phyloP scores from a whole-genome alignment of 2,888 invertebrate species.

The Sipha maydis region DNA sequence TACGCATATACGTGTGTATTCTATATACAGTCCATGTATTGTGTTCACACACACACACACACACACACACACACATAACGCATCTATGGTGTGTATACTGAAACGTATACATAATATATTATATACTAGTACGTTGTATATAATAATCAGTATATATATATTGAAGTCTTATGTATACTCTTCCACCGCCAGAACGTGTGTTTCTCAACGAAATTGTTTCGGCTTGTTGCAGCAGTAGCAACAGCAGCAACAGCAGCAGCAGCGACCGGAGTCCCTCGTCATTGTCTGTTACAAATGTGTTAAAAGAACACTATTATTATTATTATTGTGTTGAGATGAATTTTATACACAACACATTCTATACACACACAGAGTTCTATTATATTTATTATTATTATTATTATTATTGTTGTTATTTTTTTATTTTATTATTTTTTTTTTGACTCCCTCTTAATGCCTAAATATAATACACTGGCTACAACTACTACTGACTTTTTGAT shows the following conservation, averaged over 20 bases:
- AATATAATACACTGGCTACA: background rate
- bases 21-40: background rate
- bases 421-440: conserved; percentile 36
- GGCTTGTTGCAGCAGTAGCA: conserved; percentile 49
- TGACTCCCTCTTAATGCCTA: background rate
- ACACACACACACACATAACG: no score
- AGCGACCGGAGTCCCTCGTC: background rate
- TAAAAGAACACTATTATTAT: conserved; percentile 51
- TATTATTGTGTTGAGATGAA: conserved; percentile 49
- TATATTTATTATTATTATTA: conserved; percentile 41
- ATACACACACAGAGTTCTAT: conserved; percentile 22
- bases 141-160: no score
- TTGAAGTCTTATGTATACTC: background rate
- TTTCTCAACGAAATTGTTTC: conserved; percentile 58
- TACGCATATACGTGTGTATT: conserved; percentile 44
- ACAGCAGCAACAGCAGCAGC: no score
- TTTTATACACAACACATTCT: conserved; percentile 53
- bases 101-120: background rate
- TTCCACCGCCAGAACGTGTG: conserved; percentile 30
- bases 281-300: conserved; percentile 58
- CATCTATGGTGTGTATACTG: conserved; percentile 15
- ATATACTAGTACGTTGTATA: background rate
- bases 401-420: conserved; percentile 21
- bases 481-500: background rate
- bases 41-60: conserved; percentile 40